A percentile compares a stretch with the other conserved stretches of the same genome.
These are phyloP conservation scores for Drosophila repleta DNA, from an alignment of 1,140 invertebrate genomes.

Conservation along the genomic window DNA sequence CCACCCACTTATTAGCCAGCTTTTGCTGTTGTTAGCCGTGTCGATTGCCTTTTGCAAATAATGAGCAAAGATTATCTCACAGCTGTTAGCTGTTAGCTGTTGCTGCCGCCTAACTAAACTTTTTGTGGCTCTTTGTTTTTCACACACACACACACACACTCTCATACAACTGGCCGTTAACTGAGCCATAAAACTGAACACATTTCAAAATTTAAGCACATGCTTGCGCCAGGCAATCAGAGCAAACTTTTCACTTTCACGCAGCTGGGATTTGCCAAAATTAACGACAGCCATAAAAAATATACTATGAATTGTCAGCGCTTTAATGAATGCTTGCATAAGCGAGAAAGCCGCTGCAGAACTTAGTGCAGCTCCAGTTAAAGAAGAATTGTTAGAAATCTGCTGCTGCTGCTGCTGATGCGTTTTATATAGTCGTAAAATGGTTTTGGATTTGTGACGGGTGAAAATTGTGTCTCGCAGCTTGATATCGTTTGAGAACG, in stretches of 20 bases:
- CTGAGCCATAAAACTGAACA: conserved; percentile 32
- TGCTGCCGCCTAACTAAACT: conserved; percentile 11
- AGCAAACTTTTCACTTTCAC: conserved; percentile 33
- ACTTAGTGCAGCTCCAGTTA: background rate
- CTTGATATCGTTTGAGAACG: conserved; percentile 29
- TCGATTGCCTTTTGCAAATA: conserved; percentile 39
- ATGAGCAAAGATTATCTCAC: conserved; percentile 71
- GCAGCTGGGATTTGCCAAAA: conserved; percentile 5
- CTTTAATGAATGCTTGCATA: conserved; percentile 17
- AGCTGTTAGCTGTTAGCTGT: conserved; percentile 38
- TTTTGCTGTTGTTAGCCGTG: conserved; percentile 29
- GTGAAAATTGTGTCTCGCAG: conserved; percentile 24
- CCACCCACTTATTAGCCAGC: conserved; percentile 67
- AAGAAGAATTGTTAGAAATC: background rate
- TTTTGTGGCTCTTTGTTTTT: conserved; percentile 14
- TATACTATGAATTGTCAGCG: background rate
- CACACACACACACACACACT: background rate
- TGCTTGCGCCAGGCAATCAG: conserved; percentile 15
- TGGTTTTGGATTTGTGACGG: conserved; percentile 13
- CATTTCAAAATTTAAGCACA: conserved; percentile 20
- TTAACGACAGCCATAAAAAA: conserved; percentile 18
- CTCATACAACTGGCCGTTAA: conserved; percentile 32
- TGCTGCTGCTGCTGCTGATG: background rate
- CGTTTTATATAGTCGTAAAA: conserved; percentile 15
- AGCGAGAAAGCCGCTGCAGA: conserved; percentile 7